A percentile compares a stretch with the other conserved stretches of the same genome.
Conservation (phyloP, 2,888 invertebrate genomes). For the Cryptocephalus moraei region DNA sequence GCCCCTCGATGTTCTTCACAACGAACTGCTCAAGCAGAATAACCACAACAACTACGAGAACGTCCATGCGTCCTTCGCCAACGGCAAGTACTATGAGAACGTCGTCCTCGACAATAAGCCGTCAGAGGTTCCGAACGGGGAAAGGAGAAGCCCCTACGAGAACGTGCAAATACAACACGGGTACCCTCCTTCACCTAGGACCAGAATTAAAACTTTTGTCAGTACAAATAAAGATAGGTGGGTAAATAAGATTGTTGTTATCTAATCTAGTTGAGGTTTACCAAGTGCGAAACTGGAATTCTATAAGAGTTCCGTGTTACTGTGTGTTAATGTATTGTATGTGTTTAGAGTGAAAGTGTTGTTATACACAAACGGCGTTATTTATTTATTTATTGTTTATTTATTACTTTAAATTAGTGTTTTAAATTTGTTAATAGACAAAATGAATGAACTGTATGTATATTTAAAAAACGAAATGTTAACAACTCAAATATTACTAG, state of each 20-base stretch:
- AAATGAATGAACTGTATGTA: no score
- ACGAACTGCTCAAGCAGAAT: slow-evolving; percentile 22
- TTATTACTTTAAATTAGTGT: no score
- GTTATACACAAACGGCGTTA: no score
- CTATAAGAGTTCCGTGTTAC: no score
- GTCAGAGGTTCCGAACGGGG: slow-evolving; percentile 14
- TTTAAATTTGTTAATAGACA: no score
- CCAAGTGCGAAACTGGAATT: no score
- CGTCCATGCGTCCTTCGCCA: slow-evolving; percentile 17
- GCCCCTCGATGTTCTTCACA: slow-evolving; percentile 28
- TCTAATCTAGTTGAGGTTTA: neutral
- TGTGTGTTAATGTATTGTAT: no score
- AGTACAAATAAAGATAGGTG: slow-evolving; percentile 29
- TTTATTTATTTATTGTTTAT: no score
- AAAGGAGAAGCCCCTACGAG: slow-evolving; percentile 46
- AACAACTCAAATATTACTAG: no score
- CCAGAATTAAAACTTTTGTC: slow-evolving; percentile 50
- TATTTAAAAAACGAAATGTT: no score
- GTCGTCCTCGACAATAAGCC: slow-evolving; percentile 17
- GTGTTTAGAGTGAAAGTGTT: no score
- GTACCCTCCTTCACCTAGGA: slow-evolving; percentile 44
- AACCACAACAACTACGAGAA: slow-evolving; percentile 28
- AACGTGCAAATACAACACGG: slow-evolving; percentile 41
- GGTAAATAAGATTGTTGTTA: slow-evolving; percentile 8
- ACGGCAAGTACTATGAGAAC: slow-evolving; percentile 33